Percentiles rank a stretch among this genome's conserved stretches.
phyloP scores from a whole-genome alignment of 2,888 invertebrate species.

The Branchipolynoe longqiensis region DNA sequence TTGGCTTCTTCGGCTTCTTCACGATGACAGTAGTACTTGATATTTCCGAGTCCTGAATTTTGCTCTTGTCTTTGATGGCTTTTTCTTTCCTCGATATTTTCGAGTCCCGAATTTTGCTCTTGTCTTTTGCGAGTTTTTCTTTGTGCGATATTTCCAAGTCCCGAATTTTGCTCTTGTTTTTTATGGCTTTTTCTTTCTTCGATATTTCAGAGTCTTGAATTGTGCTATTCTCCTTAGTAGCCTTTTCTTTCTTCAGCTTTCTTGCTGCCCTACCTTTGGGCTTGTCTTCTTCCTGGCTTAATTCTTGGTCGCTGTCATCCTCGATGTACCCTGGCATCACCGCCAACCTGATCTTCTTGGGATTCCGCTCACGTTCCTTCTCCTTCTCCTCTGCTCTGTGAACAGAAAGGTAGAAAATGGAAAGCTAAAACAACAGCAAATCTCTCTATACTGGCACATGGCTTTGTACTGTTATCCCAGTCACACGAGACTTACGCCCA shows the following conservation, averaged over 20 bases:
- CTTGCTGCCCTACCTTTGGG: slow-evolving; percentile 59
- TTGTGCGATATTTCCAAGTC: slow-evolving; percentile 52
- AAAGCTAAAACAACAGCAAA: too few species aligned
- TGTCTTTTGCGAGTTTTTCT: too few species aligned
- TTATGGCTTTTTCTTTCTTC: too few species aligned
- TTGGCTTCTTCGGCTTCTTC: slow-evolving; percentile 14
- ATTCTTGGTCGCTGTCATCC: slow-evolving; percentile 28
- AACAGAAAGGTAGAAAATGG: too few species aligned
- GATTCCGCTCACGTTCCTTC: slow-evolving; percentile 59
- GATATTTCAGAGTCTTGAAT: background rate
- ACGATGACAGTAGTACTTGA: slow-evolving; percentile 57
- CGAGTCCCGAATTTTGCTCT: slow-evolving; percentile 21
- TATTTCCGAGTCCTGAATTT: slow-evolving; percentile 30
- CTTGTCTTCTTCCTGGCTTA: background rate
- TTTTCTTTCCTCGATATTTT: slow-evolving; percentile 60
- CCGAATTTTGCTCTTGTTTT: slow-evolving; percentile 40
- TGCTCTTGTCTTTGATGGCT: slow-evolving; percentile 60
- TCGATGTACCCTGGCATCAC: slow-evolving; percentile 54
- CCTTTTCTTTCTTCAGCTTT: slow-evolving; percentile 43
- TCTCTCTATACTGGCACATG: too few species aligned
- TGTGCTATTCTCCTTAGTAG: slow-evolving; percentile 15
- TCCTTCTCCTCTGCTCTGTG: slow-evolving; percentile 53
- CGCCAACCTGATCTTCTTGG: background rate
- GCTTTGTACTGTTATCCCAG: too few species aligned
- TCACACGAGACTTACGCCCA: too few species aligned